Percentiles rank a stretch among this genome's conserved stretches.
Evolutionary conservation across 2,113 vertebrate species (phyloP).

Genomic region (Ahaetulla prasina): DNA sequence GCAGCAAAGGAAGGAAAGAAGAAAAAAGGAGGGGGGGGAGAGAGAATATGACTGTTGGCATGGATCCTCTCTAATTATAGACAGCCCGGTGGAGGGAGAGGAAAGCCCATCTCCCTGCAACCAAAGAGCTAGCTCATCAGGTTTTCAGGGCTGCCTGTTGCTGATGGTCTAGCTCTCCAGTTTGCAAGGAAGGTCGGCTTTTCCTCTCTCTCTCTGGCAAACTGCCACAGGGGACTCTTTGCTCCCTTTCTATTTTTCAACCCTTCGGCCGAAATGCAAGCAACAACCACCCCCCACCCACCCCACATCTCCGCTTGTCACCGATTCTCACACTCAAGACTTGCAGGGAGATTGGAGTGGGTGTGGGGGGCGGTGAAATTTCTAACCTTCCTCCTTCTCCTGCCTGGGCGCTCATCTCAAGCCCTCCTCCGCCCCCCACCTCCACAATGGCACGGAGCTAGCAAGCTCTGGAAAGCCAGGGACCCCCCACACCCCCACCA

Average conservation of each 20-base stretch:
- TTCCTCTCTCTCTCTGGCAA: background rate
- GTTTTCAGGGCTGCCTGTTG: background rate
- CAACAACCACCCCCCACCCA: too few relatives aligned
- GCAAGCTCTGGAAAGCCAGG: background rate
- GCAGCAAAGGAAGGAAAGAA: background rate
- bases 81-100: background rate
- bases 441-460: too few relatives aligned
- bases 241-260: background rate
- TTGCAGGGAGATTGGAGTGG: too few relatives aligned
- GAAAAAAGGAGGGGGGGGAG: background rate
- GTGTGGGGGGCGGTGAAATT: fast-evolving
- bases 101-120: background rate
- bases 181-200: background rate
- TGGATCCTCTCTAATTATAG: background rate
- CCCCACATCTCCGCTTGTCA: background rate
- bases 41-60: background rate
- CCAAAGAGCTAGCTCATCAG: background rate
- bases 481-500: fast-evolving
- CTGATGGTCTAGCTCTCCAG: background rate
- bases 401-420: background rate
- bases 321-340: background rate
- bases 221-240: background rate
- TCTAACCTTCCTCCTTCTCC: background rate
- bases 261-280: background rate
- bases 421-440: background rate